phyloP scores from a whole-genome alignment of 2,113 vertebrate genomes.

The western clawed frog (Xenopus tropicalis) region DNA sequence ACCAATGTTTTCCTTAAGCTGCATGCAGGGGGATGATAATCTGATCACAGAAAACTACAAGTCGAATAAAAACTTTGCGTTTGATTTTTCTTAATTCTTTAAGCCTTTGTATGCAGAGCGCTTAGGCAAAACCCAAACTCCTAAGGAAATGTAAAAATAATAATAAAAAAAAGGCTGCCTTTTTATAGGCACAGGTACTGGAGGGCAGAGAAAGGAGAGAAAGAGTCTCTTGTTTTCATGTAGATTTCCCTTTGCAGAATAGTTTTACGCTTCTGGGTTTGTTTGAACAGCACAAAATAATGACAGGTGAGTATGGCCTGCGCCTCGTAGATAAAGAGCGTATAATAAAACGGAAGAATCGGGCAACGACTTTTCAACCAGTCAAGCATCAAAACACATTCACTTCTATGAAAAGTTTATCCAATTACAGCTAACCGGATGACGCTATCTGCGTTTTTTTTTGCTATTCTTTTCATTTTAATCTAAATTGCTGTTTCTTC shows the following conservation, averaged over 20 bases:
- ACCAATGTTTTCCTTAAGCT: constrained; percentile 22
- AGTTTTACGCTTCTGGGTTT: constrained; percentile 81
- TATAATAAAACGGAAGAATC: constrained; percentile 69
- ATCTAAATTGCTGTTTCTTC: constrained; percentile 91
- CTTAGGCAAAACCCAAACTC: not conserved
- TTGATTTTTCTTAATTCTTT: constrained; percentile 19
- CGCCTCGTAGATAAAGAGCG: constrained; percentile 83
- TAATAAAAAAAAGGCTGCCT: not conserved
- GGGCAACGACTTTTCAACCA: constrained; percentile 71
- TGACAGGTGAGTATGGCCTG: constrained; percentile 77
- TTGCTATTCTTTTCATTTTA: constrained; percentile 79
- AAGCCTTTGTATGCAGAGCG: not conserved
- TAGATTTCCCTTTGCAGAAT: constrained; percentile 46
- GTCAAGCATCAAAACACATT: constrained; percentile 82
- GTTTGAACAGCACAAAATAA: constrained; percentile 78
- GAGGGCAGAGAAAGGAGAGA: constrained; percentile 3
- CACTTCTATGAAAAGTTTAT: constrained; percentile 82
- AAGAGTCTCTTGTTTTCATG: constrained; percentile 44
- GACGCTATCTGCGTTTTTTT: constrained; percentile 68
- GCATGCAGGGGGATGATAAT: not conserved
- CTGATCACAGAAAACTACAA: constrained; percentile 18
- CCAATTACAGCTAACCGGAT: constrained; percentile 86
- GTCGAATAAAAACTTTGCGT: not conserved
- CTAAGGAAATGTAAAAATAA: constrained; percentile 19
- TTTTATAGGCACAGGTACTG: not conserved